Base-by-base conservation (phyloP, 2,888 invertebrate species). In the Aphrophora alni region DNA sequence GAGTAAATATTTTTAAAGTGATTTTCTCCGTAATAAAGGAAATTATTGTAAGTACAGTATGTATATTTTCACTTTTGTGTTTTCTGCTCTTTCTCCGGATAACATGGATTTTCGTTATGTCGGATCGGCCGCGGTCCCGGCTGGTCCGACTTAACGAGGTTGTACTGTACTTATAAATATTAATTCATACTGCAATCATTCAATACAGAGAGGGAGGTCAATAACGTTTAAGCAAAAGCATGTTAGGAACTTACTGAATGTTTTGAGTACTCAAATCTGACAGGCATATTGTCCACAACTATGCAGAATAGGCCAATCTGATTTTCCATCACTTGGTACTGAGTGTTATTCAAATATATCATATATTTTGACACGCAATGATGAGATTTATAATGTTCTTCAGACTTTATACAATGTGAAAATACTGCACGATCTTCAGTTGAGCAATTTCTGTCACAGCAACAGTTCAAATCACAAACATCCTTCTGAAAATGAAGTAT, bases 401-500 rank as follows among this genome's bases (percentile, higher is more conserved):
- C 5, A 80, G 80, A 28, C 80, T 83, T 27, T 81, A 87, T 86
- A 87, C 95, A 95, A 81, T 88, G 87, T 24, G 90, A 89, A 88
- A 96, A 94, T 1, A 91, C 88, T 80, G 88, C 86, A 81, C 89
- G 89, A 85, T 95, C 93, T 77, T 89, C 88, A 28, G 89, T 88
- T 12, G 90, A 88, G 86, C 96, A 97, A 85, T 96, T 95, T 73
- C 85, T 86, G 87, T 97, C 96, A 87, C 97, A 97, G 87, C 96
- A 96, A 87, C 96, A 97, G 87, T 95, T 94, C 77, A 95, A 91
- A 88, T 97, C 95, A 88, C 97, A 97, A 51, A 89, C 89, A 84
- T 90, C 89, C 75, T 88, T 88, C 93, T 94, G 85, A 80, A 88
- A 87, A 79, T 44, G 2, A 14, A 44, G 17, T 33, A 33, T 33